Conservation (phyloP, 2,888 invertebrate species). For the Acronicta leporina region DNA sequence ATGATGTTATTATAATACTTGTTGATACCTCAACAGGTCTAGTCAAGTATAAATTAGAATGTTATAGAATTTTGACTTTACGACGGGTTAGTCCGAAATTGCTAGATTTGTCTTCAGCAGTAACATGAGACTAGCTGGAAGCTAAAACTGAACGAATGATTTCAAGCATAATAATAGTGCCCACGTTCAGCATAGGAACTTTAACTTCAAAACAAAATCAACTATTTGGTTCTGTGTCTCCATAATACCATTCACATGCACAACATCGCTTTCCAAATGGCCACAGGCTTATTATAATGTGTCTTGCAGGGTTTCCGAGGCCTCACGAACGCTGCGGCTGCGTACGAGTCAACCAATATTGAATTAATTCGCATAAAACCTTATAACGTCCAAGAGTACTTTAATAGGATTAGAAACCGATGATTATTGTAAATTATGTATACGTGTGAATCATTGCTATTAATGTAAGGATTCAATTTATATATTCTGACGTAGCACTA, state of each 20-base stretch:
- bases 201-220: too few species aligned
- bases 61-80: not conserved
- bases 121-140: too few species aligned
- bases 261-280: not conserved
- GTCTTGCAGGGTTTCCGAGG: slow-evolving; percentile 37
- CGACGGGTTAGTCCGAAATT: not conserved
- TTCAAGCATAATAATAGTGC: too few species aligned
- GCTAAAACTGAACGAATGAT: too few species aligned
- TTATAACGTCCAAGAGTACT: slow-evolving; percentile 28
- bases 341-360: slow-evolving; percentile 44
- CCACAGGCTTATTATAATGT: slow-evolving; percentile 50
- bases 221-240: too few species aligned
- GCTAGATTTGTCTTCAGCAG: too few species aligned
- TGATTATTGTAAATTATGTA: slow-evolving; percentile 23
- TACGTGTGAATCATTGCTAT: slow-evolving; percentile 33
- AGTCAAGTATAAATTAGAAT: slow-evolving; percentile 12
- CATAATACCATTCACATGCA: not conserved
- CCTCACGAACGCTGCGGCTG: slow-evolving; percentile 33
- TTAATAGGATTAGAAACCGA: slow-evolving; percentile 47
- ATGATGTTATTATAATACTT: slow-evolving; percentile 34
- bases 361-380: slow-evolving; percentile 52
- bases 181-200: too few species aligned
- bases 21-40: slow-evolving; percentile 6
- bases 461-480: slow-evolving; percentile 28
- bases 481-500: not conserved